A percentile compares a stretch with the other conserved stretches of the same genome.
Evolutionary conservation across 1,140 invertebrate species (phyloP).

Genomic region (Cyclina sinensis): DNA sequence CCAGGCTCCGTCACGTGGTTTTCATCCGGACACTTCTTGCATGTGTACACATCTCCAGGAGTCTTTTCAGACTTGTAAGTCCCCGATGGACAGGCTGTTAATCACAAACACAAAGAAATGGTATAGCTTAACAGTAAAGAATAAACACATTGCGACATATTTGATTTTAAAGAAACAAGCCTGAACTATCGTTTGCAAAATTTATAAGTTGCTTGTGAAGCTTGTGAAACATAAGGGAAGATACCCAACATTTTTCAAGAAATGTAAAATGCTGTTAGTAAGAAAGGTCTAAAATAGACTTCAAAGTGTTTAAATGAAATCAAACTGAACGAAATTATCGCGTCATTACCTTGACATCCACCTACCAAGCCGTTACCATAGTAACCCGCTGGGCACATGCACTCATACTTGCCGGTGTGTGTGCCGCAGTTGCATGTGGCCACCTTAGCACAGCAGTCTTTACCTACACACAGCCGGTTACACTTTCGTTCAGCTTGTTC

Average conservation of each 20-base stretch:
- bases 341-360: slow-evolving; percentile 87
- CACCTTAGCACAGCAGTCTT: slow-evolving; percentile 89
- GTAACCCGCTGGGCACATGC: slow-evolving; percentile 90
- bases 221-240: too few relatives aligned
- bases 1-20: slow-evolving; percentile 89
- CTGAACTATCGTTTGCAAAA: too few relatives aligned
- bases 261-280: too few relatives aligned
- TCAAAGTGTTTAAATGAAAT: too few relatives aligned
- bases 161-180: too few relatives aligned
- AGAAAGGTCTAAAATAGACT: too few relatives aligned
- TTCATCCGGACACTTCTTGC: slow-evolving; percentile 90
- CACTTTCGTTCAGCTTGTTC: slow-evolving; percentile 88
- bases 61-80: slow-evolving; percentile 86
- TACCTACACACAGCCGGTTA: slow-evolving; percentile 87
- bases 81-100: slow-evolving; percentile 87
- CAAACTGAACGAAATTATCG: too few relatives aligned
- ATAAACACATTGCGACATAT: too few relatives aligned
- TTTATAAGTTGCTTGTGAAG: too few relatives aligned
- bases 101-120: too few relatives aligned
- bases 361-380: slow-evolving; percentile 90
- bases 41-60: slow-evolving; percentile 88
- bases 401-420: slow-evolving; percentile 90
- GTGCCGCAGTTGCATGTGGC: slow-evolving; percentile 91
- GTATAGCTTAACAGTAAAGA: too few relatives aligned
- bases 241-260: too few relatives aligned